These are phyloP conservation scores for Dicerorhinus sumatrensis DNA, from an alignment of 2,113 vertebrate species.

Conservation along the genomic window DNA sequence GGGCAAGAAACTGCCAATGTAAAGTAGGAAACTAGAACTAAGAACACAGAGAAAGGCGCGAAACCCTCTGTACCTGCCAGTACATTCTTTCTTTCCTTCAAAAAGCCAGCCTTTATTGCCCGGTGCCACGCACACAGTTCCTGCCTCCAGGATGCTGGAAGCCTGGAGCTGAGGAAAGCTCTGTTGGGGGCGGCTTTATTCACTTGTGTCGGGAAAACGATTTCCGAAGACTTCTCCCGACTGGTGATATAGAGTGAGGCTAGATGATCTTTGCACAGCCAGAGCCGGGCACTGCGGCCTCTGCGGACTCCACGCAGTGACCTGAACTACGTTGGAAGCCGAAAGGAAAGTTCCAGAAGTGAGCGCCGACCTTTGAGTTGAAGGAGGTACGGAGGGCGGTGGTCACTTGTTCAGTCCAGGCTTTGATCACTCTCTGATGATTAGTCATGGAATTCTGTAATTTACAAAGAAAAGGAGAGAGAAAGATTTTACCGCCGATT, in stretches of 20 bases:
- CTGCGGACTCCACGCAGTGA: not conserved
- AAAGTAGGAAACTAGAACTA: not conserved
- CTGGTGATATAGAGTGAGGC: not conserved
- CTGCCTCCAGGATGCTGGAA: not conserved
- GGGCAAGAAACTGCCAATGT: not conserved
- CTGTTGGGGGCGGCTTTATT: not conserved
- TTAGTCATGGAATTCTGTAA: not conserved
- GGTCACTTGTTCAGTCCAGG: not conserved
- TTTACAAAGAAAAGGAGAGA: conserved; percentile 42
- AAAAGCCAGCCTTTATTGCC: not conserved
- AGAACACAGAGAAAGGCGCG: not conserved
- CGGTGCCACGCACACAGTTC: not conserved
- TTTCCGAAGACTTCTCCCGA: not conserved
- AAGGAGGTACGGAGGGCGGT: rapidly evolving
- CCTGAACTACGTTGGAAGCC: not conserved
- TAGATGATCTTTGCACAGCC: not conserved
- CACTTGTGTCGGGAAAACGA: not conserved
- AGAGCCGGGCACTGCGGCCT: rapidly evolving
- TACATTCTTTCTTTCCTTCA: not conserved
- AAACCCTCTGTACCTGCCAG: not conserved
- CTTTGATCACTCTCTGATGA: not conserved
- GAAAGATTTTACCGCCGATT: not conserved
- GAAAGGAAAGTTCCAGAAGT: conserved; percentile 16
- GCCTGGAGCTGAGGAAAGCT: not conserved
- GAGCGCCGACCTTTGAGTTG: not conserved